Evolutionary conservation across 2,888 invertebrate species (phyloP), one percentile per base, ranked within the genome.

Genomic region (Chironomus tentans): DNA sequence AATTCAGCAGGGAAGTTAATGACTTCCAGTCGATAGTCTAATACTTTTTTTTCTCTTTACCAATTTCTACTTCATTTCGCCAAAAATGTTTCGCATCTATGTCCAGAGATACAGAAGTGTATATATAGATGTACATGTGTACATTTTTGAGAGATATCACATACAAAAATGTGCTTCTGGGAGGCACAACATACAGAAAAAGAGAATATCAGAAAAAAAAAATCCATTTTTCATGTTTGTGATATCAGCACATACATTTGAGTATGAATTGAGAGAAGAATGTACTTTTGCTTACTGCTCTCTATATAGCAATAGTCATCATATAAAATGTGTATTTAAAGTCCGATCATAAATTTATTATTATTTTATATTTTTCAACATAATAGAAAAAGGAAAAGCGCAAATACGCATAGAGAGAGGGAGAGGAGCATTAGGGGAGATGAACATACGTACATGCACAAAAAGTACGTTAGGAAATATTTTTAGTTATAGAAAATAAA

Each of bases 331-430:
- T 72, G 61, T 72, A 61, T 72, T 72, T 72, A 72, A 46, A 72
- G 72, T 24, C 72, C n/a, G 72, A 72, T 72, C 72, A 72, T 46
- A 72, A 72, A 72, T 72, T 72, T 72, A 72, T 72, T 50, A 72
- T 62, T 72, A 46, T 62, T 72, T 62, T 72, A 50, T 62, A 72
- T 72, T 47, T n/a, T 46, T 62, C 62, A 62, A 28, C 15, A 56
- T 56, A 56, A 56, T 56, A 56, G 56, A 56, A 38, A 38, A 56
- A 56, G 56, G 56, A 56, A 56, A 56, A 56, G n/a, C 56, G 15
- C 15, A 56, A 18, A 56, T 15, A 56, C 56, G 18, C 15, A 56
- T 56, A 56, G n/a, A 50, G 15, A 15, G 38, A 38, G 18, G 5
- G 56, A 15, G n/a, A 18, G 15, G 56, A 56, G 56, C 18, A 7